These are phyloP conservation scores for Willisornis vidua DNA, from an alignment of 2,113 vertebrate genomes.

Conservation along the genomic window DNA sequence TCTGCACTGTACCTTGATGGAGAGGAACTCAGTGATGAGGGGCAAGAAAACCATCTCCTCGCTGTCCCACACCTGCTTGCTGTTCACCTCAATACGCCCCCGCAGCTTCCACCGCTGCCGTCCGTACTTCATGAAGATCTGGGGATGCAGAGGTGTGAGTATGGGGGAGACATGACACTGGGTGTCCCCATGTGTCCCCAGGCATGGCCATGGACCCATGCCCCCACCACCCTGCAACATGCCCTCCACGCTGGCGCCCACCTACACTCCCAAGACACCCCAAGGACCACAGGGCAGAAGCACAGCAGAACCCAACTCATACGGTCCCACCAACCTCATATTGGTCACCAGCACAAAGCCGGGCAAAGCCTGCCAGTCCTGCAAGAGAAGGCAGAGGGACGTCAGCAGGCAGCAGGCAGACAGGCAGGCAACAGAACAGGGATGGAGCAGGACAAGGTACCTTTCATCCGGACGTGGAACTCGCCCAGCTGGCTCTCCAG, in stretches of 20 bases:
- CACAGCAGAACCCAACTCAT: neutral
- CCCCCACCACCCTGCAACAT: neutral
- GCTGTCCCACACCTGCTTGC: constrained; percentile 96
- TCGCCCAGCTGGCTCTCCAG: constrained; percentile 95
- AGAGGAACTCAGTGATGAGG: constrained; percentile 92
- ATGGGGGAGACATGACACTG: accelerated
- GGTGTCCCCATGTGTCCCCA: neutral
- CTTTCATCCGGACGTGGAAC: constrained; percentile 97
- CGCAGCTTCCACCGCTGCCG: constrained; percentile 94
- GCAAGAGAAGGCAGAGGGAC: constrained; percentile 51
- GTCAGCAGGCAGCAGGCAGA: neutral
- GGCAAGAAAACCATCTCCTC: constrained; percentile 94
- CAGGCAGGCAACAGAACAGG: neutral
- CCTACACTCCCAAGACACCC: neutral
- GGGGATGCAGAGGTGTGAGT: neutral
- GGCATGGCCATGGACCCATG: neutral
- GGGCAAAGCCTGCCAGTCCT: constrained; percentile 96
- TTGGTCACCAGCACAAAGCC: constrained; percentile 94
- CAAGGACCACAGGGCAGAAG: neutral
- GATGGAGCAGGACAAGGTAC: constrained; percentile 36
- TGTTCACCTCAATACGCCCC: constrained; percentile 91
- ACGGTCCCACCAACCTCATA: constrained; percentile 86
- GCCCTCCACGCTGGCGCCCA: neutral
- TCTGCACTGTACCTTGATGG: constrained; percentile 86
- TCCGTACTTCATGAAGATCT: constrained; percentile 97